phyloP scores from a whole-genome alignment of 2,888 invertebrate genomes.

The Desoria tigrina region DNA sequence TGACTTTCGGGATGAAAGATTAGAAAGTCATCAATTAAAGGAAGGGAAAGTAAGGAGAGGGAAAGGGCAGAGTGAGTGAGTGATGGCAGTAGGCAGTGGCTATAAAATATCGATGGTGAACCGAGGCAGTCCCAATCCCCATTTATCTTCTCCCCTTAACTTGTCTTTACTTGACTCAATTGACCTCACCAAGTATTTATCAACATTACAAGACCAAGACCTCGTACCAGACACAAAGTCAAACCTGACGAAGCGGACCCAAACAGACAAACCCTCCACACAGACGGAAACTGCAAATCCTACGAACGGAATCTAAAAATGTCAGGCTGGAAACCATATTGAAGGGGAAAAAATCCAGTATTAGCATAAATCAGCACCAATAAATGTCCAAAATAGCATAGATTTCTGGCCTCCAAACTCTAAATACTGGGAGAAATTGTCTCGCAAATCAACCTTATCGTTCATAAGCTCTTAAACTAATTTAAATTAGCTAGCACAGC shows the following conservation, averaged over 20 bases:
- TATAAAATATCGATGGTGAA: slow-evolving; percentile 24
- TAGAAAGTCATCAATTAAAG: slow-evolving; percentile 13
- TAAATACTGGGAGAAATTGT: neutral
- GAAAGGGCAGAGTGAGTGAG: slow-evolving; percentile 1
- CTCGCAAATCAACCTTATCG: neutral
- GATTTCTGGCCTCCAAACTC: no score
- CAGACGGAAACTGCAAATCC: no score
- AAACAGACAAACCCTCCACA: no score
- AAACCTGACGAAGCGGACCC: no score
- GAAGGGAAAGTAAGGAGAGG: slow-evolving; percentile 11
- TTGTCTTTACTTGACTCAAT: slow-evolving; percentile 23
- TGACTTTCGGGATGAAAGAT: slow-evolving; percentile 8
- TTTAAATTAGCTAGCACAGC: no score
- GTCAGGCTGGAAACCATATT: no score
- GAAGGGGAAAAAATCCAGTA: no score
- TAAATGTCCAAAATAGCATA: no score
- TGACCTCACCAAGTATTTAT: slow-evolving; percentile 1
- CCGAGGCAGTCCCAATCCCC: slow-evolving; percentile 20
- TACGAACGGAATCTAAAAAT: no score
- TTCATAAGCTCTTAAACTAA: neutral
- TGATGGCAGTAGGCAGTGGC: slow-evolving; percentile 10
- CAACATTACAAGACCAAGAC: neutral
- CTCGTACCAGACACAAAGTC: no score
- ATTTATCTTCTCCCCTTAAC: slow-evolving; percentile 20
- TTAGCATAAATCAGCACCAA: no score